Conservation (phyloP, 2,113 vertebrate genomes). For the Rhabdomys dilectus region DNA sequence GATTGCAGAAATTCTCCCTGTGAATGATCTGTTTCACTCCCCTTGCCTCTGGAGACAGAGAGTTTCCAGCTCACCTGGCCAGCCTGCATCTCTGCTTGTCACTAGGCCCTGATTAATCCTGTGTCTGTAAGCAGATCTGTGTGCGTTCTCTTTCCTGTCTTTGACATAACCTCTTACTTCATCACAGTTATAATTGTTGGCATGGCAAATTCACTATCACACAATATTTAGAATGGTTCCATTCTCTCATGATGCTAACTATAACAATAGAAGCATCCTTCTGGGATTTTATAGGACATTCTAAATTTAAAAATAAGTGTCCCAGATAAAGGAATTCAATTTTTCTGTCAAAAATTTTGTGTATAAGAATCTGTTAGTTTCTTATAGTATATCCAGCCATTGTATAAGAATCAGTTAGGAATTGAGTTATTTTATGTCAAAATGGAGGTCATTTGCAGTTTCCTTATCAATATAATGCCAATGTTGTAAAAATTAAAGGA, state of each 20-base stretch:
- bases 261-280: neutral
- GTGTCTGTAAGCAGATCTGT: neutral
- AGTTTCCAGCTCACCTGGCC: neutral
- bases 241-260: neutral
- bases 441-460: neutral
- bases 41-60: neutral
- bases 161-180: neutral
- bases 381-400: too few species aligned
- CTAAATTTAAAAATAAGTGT: conserved; percentile 42
- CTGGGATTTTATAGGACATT: neutral
- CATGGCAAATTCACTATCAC: neutral
- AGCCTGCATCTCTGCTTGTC: neutral
- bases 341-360: neutral
- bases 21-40: neutral
- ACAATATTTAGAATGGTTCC: conserved; percentile 32
- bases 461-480: neutral
- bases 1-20: neutral
- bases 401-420: neutral
- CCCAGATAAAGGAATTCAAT: neutral
- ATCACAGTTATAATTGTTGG: neutral
- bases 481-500: neutral
- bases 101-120: neutral
- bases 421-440: neutral
- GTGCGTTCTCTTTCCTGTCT: neutral
- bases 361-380: neutral